phyloP scores from a whole-genome alignment of 2,113 vertebrate genomes.

The Vanacampus margaritifer region DNA sequence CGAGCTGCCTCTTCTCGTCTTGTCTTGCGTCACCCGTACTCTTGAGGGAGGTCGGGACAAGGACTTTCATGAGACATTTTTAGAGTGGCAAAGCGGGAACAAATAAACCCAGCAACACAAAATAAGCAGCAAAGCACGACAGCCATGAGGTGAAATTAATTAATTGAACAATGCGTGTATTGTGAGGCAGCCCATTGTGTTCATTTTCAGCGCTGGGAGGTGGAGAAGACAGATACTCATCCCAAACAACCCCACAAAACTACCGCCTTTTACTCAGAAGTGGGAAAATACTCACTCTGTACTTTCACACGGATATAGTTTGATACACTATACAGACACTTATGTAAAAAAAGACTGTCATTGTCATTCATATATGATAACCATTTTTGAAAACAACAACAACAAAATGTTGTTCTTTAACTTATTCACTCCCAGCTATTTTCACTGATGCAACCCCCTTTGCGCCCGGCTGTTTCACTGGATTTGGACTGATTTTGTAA shows the following conservation, averaged over 20 bases:
- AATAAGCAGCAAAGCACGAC: conserved; percentile 40
- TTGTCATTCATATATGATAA: not conserved
- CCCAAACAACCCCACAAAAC: not conserved
- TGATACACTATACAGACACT: too few species aligned
- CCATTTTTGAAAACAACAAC: not conserved
- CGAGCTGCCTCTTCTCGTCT: conserved; percentile 58
- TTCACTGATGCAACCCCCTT: too few species aligned
- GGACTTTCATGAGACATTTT: conserved; percentile 3
- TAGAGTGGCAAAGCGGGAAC: conserved; percentile 12
- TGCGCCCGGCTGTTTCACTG: too few species aligned
- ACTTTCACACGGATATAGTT: too few species aligned
- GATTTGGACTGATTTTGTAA: too few species aligned
- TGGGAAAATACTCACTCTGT: not conserved
- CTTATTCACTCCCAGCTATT: too few species aligned
- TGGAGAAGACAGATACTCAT: conserved; percentile 6
- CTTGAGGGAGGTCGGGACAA: not conserved
- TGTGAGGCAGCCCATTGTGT: conserved; percentile 12
- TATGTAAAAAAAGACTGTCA: too few species aligned
- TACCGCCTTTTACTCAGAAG: conserved; percentile 17
- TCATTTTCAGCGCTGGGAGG: not conserved
- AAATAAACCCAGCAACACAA: conserved; percentile 43
- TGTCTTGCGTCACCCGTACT: conserved; percentile 35
- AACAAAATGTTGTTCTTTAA: not conserved
- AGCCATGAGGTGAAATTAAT: conserved; percentile 45
- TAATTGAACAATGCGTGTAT: conserved; percentile 38